Evolutionary conservation across 1,140 invertebrate genomes (phyloP), one percentile per base, ranked within the genome.

Genomic region (Caerostris extrusa): DNA sequence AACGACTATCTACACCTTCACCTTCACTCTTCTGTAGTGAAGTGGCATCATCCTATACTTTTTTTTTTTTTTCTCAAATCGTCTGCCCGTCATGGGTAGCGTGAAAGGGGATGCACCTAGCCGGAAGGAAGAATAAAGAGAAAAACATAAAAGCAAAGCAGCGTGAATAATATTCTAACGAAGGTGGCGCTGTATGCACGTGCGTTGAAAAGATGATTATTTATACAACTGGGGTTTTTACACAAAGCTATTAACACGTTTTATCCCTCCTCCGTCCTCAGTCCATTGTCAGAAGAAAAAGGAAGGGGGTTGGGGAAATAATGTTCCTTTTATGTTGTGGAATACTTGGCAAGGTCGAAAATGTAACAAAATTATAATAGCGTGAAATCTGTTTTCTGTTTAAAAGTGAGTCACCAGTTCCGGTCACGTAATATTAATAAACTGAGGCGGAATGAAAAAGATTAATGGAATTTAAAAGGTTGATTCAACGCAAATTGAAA

Each of bases 381-480:
- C 71, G 71, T 77, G 61, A 53, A 77, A 77, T 14, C 71, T 34
- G 53, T 77, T 77, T 77, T 77, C 50, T n/a, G n/a, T 12, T 77
- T 77, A 50, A 77, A 77, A 77, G 53, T 14, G 10, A 5, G 61
- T 14, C 12, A 14, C 50, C 8, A 77, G 71, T 77, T 77, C 71
- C 71, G 10, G 10, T 7, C 71, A 50, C 19, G 34, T 3, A 34
- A 8, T 77, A 77, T 53, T 34, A 2, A 34, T 34, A 34, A 34
- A 34, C 2, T 3, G 61, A 50, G 7, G 34, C n/a, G 34, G 5
- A 77, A 77, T 50, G 10, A 8, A 50, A 77, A 34, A 77, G 7
- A 77, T 77, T 77, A 77, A 50, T 77, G 10, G 34, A 77, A 5
- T 71, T 34, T 34, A 34, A 19, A 71, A 19, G 34, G 8, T 50